These are phyloP conservation scores for Sebastes oblongus DNA, from an alignment of 2,797 vertebrate genomes.

Conservation along the genomic window DNA sequence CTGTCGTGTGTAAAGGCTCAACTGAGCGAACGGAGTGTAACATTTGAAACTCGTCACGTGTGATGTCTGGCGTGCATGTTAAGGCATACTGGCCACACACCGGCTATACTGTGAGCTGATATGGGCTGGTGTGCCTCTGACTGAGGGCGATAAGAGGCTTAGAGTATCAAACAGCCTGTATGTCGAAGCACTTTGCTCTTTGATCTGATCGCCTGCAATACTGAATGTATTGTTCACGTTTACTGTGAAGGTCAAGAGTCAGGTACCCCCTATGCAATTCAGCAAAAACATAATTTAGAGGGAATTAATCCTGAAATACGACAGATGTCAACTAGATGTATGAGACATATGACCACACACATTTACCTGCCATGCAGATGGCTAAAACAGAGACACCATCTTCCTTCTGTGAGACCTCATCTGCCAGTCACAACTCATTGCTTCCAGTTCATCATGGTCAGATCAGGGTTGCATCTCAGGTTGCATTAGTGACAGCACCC, in stretches of 20 bases:
- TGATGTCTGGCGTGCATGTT: constrained; percentile 41
- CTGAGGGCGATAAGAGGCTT: constrained; percentile 60
- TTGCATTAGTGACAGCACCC: constrained; percentile 52
- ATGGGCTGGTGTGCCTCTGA: constrained; percentile 21
- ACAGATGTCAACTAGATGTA: background rate
- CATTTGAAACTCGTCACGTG: constrained; percentile 33
- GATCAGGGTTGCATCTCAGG: constrained; percentile 49
- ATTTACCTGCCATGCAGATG: constrained; percentile 1
- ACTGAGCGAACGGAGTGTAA: constrained; percentile 14
- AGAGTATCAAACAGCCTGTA: constrained; percentile 23
- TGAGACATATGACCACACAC: background rate
- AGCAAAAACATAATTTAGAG: background rate
- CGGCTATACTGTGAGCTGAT: constrained; percentile 30
- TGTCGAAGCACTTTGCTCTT: constrained; percentile 32
- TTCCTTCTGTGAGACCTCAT: background rate
- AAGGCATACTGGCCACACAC: constrained; percentile 26
- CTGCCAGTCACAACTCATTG: constrained; percentile 16
- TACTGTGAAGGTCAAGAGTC: background rate
- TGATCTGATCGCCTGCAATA: constrained; percentile 22
- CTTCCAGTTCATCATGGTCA: constrained; percentile 36
- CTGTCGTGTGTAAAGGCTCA: constrained; percentile 41
- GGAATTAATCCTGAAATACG: background rate
- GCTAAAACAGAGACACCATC: background rate
- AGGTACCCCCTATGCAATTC: background rate
- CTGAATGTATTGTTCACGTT: constrained; percentile 12